Evolutionary conservation across 2,888 invertebrate species (phyloP), one percentile per base, ranked within the genome.

Genomic region (Zhuqinia jingwanae): DNA sequence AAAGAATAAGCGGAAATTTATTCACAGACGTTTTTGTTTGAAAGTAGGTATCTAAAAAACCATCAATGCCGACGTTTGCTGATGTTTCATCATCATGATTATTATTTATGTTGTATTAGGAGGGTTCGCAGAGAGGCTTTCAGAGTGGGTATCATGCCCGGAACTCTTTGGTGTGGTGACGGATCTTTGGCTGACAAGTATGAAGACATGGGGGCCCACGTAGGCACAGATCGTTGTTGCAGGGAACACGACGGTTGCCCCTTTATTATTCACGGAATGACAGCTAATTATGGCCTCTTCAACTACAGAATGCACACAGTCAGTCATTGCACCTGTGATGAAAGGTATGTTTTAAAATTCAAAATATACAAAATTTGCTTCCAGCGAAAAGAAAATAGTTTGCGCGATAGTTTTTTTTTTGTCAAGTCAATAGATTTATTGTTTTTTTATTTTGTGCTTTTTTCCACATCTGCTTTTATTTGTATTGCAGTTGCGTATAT

Each of bases 291-390:
- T 92, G 93, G 94, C 91, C 93, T 94, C 91, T 94, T 95, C 94
- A 96, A 96, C 94, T 94, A 93, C 92, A 93, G 95, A 89, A 95
- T 95, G 89, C 95, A 95, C 93, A 96, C 96, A 47, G 93, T 96
- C 89, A 95, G 95, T 92, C 95, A 96, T 92, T 96, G 96, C 93
- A 93, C 94, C 90, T 96, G 96, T 92, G 96, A 96, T 93, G 94
- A 94, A 93, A 95, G 95, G 96, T 96, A 17, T 13, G 50, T 45
- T 5, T 47, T 20, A 25, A 58, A 25, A 20, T 20, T n/a, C n/a
- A n/a, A n/a, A n/a, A n/a, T n/a, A n/a, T n/a, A n/a, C n/a, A n/a
- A n/a, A n/a, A n/a, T n/a, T 45, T 20, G 2, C 45, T 13, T 63
- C n/a, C n/a, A n/a, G n/a, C n/a, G n/a, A n/a, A n/a, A n/a, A n/a